Base-by-base conservation (phyloP, 2,113 vertebrate genomes). In the Telmatochromis brichardi region DNA sequence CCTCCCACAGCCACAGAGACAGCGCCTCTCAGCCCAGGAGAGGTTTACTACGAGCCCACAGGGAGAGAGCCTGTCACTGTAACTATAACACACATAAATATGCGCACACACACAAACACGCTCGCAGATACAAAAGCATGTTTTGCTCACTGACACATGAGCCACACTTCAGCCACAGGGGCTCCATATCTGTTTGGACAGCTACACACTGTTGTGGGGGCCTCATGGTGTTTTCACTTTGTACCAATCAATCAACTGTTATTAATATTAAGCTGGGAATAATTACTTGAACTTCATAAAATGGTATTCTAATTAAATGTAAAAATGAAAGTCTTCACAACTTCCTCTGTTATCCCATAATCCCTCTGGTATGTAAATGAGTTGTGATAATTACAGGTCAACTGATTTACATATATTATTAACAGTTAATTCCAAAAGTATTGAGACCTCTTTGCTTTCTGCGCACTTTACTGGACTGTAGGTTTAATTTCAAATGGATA, bases 1-100 rank as follows among this genome's bases (percentile, higher is more conserved):
- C 92, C 94, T 58, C 91, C 93, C 85, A 87, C 76, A 10, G 90
- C 88, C 81, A 89, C 90, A 6, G 93, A 95, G 90, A 94, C 92
- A 1, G 92, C 78, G 2, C 95, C 93, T 14, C 94, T 96, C 54
- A 93, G 92, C 88, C 89, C 88, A 12, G 88, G 93, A 84, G 94
- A 95, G 76, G 91, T 93, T 81, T 96, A 96, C 94, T 96, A 96
- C 42, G 96, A 96, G 89, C 94, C 96, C 86, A 94, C 93, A 3
- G 93, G 93, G 40, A 83, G 81, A 19, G 96, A 96, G 82, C 96
- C 96, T 7, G 93, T 96, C 90, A 96, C 95, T 89, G 96, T 97
- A 94, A 93, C 60, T 76, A 35, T 57, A 81, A 79, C 86, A 81
- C 80, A 82, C 73, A 40, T 15, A 54, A 37, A 26, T 37, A 23